phyloP scores from a whole-genome alignment of 2,888 invertebrate species.

The Phrixothrix hirtus region DNA sequence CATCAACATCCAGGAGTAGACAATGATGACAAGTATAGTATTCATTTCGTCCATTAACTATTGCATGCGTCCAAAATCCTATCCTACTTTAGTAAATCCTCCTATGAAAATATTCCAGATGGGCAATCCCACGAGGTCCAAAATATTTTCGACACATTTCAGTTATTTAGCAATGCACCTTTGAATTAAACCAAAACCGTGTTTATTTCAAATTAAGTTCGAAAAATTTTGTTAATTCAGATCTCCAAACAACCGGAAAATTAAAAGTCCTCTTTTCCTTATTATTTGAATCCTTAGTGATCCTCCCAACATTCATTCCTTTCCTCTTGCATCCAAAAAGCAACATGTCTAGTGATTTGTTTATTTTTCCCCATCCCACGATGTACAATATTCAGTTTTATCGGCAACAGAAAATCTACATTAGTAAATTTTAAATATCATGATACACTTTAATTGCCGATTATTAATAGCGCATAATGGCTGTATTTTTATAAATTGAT shows the following conservation, averaged over 20 bases:
- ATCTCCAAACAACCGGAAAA: background rate
- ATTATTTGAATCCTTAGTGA: slow-evolving; percentile 14
- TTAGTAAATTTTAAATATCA: slow-evolving; percentile 19
- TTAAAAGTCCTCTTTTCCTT: too few relatives aligned
- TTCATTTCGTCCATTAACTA: slow-evolving; percentile 9
- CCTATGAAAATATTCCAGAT: slow-evolving; percentile 12
- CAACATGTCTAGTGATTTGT: slow-evolving; percentile 28
- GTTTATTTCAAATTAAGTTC: slow-evolving; percentile 8
- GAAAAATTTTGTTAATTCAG: background rate
- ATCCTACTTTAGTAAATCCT: slow-evolving; percentile 20
- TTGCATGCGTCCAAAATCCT: slow-evolving; percentile 17
- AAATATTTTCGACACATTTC: too few relatives aligned
- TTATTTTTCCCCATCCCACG: slow-evolving; percentile 31
- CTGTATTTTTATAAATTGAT: too few relatives aligned
- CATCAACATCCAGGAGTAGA: slow-evolving; percentile 17
- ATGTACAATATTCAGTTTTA: slow-evolving; percentile 27
- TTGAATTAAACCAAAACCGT: slow-evolving; percentile 9
- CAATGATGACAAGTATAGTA: slow-evolving; percentile 16
- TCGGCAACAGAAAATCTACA: slow-evolving; percentile 28
- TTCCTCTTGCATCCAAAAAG: slow-evolving; percentile 32
- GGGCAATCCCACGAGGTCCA: slow-evolving; percentile 28
- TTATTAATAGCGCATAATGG: background rate
- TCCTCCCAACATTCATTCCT: slow-evolving; percentile 33
- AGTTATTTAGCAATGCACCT: too few relatives aligned
- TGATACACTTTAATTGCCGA: slow-evolving; percentile 3